A percentile compares a stretch with the other conserved stretches of the same genome.
Conservation (phyloP, 2,113 vertebrate genomes). For the Alethe diademata region DNA sequence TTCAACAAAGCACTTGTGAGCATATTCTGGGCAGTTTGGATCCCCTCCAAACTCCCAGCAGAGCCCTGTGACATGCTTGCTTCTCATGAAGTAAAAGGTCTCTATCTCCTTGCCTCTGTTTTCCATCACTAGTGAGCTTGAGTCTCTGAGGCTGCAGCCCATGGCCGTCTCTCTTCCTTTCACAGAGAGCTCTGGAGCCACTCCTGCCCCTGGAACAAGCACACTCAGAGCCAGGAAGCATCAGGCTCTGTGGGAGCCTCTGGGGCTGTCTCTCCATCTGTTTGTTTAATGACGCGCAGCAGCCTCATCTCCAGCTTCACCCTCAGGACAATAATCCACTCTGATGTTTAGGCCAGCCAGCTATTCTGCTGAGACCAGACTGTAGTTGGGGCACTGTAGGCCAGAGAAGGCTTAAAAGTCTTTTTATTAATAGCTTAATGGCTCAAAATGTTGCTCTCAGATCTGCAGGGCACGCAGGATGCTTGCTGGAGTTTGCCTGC, state of each 20-base stretch:
- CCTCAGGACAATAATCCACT: constrained; percentile 37
- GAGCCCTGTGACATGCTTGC: background rate
- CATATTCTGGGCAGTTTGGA: background rate
- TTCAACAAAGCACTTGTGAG: background rate
- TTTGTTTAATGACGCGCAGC: constrained; percentile 52
- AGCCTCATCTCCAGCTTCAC: constrained; percentile 3
- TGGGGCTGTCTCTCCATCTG: constrained; percentile 50
- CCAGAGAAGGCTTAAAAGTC: background rate
- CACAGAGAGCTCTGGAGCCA: background rate
- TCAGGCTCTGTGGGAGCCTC: background rate
- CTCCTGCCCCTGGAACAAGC: constrained; percentile 4
- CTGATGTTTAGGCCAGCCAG: constrained; percentile 34
- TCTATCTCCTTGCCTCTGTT: background rate
- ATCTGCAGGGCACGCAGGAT: background rate
- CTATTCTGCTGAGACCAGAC: background rate
- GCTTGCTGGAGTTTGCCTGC: background rate
- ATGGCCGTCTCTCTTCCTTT: background rate
- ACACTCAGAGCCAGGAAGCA: background rate
- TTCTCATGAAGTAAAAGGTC: background rate
- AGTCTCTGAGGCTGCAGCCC: background rate
- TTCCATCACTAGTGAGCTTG: background rate
- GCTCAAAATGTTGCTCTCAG: background rate
- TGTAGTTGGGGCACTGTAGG: background rate
- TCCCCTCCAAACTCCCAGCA: background rate
- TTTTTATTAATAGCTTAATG: background rate